Evolutionary conservation across 2,888 invertebrate genomes (phyloP), one percentile per base, ranked within the genome.

Genomic region (Tribolium freemani): DNA sequence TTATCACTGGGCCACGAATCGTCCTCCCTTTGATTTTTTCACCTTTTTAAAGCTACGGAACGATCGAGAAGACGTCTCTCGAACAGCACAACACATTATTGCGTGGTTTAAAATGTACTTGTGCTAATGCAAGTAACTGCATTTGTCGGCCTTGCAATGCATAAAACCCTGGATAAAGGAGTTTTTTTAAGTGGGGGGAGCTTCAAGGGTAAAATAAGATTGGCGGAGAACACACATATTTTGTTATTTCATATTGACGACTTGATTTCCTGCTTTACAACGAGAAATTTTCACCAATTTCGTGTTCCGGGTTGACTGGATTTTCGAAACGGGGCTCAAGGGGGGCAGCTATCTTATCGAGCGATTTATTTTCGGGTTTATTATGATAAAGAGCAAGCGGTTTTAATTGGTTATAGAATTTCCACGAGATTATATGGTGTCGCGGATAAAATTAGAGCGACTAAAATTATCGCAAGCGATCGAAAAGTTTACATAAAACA

Each of bases 151-250:
- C 84, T 84, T 84, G 85, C 81, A 75, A 77, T 77, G 81, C 79
- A 81, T 81, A 83, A 83, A 85, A 85, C 84, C 85, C 85, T 84
- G 84, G 82, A 83, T 78, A 76, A 82, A 83, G 83, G 81, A 81
- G 83, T 84, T 84, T 85, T 85, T 84, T 82, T 81, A 79, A 82
- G 82, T 82, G 84, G 84, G 84, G 81, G 81, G 80, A 80, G 76
- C 67, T 74, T 84, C 85, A 85, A 85, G 85, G 85, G 85, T 84
- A 85, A 83, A 79, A 78, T 79, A 74, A 77, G 79, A 79, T 77
- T 79, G 78, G 77, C 76, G 73, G 73, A 73, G 78, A 76, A 76
- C 76, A 76, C 77, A 76, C 77, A 75, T 75, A 79, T 75, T 79
- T 77, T 72, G 72, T 71, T 72, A 69, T 69, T 69, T 57, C 57